phyloP scores from a whole-genome alignment of 92 coral and sea anemone species.

The Palythoa heliodiscus region DNA sequence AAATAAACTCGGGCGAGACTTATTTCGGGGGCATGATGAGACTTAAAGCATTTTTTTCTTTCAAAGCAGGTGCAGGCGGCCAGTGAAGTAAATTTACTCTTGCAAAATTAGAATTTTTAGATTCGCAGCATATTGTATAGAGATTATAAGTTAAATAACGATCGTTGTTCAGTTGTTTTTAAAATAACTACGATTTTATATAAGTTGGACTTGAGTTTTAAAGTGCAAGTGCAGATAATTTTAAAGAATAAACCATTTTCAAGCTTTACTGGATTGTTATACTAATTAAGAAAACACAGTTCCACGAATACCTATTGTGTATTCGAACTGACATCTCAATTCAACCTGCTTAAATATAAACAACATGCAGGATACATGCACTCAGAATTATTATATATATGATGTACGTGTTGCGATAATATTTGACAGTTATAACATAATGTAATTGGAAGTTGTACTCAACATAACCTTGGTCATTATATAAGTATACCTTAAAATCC shows the following conservation, averaged over 20 bases:
- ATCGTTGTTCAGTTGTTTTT: too few relatives aligned
- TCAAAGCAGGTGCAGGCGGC: not conserved
- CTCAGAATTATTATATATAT: not conserved
- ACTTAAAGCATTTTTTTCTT: not conserved
- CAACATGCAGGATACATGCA: slow-evolving; percentile 6
- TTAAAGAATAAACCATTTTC: not conserved
- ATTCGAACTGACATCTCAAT: not conserved
- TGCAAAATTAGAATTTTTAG: too few relatives aligned
- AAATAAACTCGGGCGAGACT: not conserved
- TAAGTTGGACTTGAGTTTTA: not conserved
- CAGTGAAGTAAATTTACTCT: not conserved
- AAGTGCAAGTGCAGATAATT: not conserved
- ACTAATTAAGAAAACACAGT: not conserved
- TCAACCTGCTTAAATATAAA: slow-evolving; percentile 25
- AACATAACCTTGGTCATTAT: not conserved
- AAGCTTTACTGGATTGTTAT: not conserved
- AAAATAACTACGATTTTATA: too few relatives aligned
- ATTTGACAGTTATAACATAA: not conserved
- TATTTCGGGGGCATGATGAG: not conserved
- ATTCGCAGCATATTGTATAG: too few relatives aligned
- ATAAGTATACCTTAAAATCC: not conserved
- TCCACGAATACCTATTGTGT: slow-evolving; percentile 4
- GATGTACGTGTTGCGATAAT: not conserved
- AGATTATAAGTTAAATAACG: too few relatives aligned
- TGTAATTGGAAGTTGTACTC: not conserved